Base-by-base conservation (phyloP, 2,888 invertebrate genomes). In the Drosophila infuscata region DNA sequence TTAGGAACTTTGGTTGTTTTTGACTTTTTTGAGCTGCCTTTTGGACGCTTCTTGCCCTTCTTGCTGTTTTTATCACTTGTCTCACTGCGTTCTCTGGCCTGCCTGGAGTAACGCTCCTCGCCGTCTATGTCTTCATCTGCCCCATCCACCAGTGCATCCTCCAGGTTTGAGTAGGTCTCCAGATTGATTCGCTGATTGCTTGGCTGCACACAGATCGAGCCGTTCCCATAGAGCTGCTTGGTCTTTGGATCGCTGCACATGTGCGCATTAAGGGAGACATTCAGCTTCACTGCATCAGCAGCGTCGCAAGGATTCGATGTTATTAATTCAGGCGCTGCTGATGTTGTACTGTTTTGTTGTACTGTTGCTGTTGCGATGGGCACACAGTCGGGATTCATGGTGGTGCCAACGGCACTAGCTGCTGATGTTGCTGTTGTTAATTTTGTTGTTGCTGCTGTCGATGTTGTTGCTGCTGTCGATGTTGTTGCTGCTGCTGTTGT, bases 231-330 rank as follows among this genome's bases (percentile, higher is more conserved):
- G 52, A 86, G 82, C 35, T 81, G 73, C 7, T 87, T 89, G 0
- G 82, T 71, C 38, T 79, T 84, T 0, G 90, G 76, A 62, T 92
- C 88, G 1, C 87, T 85, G 25, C 86, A 81, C 0, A 92, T 82
- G n/a, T 87, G 88, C 4, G 92, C 93, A 69, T 90, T 91, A 25
- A 92, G 83, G 7, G 89, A 83, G 8, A 92, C 89, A 56, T 92
- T 92, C 8, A 93, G 66, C 32, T 90, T 91, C 7, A 92, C 60
- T 8, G 78, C 38, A 33, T 86, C 82, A 4, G 79, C 20, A 25
- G 38, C 68, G 29, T 29, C 35, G 41, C 56, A 76, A 2, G 48
- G n/a, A 63, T 52, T 69, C 8, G n/a, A 17, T 38, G 20, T 25
- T 4, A 35, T 12, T 3, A 12, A 30, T 11, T 32, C 46, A 9